Evolutionary conservation across 2,797 vertebrate genomes (phyloP), one percentile per base, ranked within the genome.

Genomic region (Pipistrellus pygmaeus): DNA sequence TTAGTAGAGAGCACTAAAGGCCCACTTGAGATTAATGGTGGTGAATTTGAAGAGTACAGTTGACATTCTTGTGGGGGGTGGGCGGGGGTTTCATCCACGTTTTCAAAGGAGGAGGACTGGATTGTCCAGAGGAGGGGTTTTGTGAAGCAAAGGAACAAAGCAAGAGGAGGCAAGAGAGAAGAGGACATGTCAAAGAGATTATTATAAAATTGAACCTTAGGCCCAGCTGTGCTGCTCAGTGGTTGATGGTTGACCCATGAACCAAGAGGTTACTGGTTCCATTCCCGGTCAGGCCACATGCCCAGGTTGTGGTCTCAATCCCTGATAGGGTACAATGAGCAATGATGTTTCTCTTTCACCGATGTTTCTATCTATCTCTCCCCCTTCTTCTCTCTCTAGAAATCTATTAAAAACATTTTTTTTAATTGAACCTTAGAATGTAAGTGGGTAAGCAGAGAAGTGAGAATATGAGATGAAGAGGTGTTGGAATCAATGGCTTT

Each of bases 141-240:
- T 82, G 23, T 48, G 44, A 76, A 17, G 2, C 81, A 89, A 88
- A 95, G 55, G 46, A 41, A 48, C 72, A 91, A 91, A 81, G 15
- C 60, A 80, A 91, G 18, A 95, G 51, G n/a, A 76, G 4, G 38
- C 17, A 55, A 80, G 53, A 48, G 10, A 53, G n/a, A 90, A 75
- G 69, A 64, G 35, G 55, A 84, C n/a, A 41, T 69, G 62, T 41
- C 60, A 81, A 81, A n/a, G 60, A 53, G 51, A 35, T 77, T 14
- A 85, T 48, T 69, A 69, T 72, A 88, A 71, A 9, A 25, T 8
- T n/a, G 21, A 53, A 30, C 78, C 41, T 93, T 64, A 44, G 60
- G 12, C 27, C 60, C 60, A 62, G 13, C 60, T 14, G 6, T 62
- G 60, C 15, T 62, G 11, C 60, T 62, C 60, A 14, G 60, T 62